Conservation (phyloP, 2,113 vertebrate genomes). For the Clinocottus analis region DNA sequence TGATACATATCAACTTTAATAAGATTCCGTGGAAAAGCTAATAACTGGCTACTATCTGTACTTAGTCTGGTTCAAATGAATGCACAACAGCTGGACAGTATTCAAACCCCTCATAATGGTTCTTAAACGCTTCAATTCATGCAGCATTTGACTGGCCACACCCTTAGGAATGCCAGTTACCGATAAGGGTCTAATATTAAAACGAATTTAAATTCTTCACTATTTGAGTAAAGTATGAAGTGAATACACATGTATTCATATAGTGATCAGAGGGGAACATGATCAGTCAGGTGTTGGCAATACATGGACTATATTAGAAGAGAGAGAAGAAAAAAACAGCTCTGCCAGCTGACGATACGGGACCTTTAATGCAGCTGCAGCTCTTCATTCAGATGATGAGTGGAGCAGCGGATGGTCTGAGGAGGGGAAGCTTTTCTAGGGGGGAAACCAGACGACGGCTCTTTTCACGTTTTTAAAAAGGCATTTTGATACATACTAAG, state of each 20-base stretch:
- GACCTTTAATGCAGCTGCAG: constrained; percentile 76
- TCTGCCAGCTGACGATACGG: constrained; percentile 60
- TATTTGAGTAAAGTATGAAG: not conserved
- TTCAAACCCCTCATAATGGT: not conserved
- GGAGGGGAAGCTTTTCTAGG: constrained; percentile 48
- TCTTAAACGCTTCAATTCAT: constrained; percentile 39
- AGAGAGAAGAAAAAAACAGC: not conserved
- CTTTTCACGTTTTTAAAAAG: constrained; percentile 23
- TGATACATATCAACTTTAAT: not conserved
- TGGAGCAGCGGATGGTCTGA: constrained; percentile 59
- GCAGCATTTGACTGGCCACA: constrained; percentile 61
- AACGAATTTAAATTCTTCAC: constrained; percentile 2
- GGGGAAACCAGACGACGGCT: constrained; percentile 36
- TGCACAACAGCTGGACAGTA: not conserved
- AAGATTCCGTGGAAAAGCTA: not conserved
- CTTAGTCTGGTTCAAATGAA: not conserved
- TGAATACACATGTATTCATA: not conserved
- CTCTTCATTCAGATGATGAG: constrained; percentile 77
- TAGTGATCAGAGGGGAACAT: not conserved
- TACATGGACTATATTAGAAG: constrained; percentile 10
- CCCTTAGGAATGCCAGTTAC: constrained; percentile 41
- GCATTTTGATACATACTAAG: constrained; percentile 20
- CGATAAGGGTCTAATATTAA: not conserved
- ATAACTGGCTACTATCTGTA: not conserved
- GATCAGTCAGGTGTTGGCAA: not conserved